phyloP scores from a whole-genome alignment of 2,888 invertebrate genomes.

The Pollenia labialis region DNA sequence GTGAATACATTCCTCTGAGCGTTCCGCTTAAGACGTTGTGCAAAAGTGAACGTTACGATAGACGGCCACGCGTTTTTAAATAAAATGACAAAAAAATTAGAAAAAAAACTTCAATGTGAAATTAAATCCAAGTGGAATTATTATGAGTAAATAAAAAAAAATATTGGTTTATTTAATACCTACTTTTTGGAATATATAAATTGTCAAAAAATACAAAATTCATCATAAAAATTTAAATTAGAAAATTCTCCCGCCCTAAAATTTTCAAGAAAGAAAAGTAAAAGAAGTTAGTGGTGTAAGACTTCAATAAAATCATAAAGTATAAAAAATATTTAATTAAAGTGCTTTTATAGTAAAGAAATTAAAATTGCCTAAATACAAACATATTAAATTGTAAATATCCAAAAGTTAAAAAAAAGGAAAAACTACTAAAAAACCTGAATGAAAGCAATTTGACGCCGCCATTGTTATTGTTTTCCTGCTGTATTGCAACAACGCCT shows the following conservation, averaged over 20 bases:
- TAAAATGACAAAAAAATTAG: constrained; percentile 3
- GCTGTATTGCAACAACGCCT: neutral
- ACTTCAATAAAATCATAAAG: neutral
- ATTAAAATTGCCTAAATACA: neutral
- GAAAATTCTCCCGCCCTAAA: constrained; percentile 45
- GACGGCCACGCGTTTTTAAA: constrained; percentile 20
- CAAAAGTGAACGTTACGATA: constrained; percentile 1
- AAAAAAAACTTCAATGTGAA: constrained; percentile 8
- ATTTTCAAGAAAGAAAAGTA: neutral
- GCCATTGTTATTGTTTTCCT: constrained; percentile 47
- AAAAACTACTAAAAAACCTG: constrained; percentile 32
- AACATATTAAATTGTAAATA: neutral
- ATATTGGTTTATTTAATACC: too few relatives aligned
- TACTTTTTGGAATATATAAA: neutral
- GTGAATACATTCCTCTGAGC: constrained; percentile 27
- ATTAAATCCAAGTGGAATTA: constrained; percentile 9
- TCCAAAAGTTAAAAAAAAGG: constrained; percentile 10
- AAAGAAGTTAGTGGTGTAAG: neutral
- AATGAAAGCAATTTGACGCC: constrained; percentile 53
- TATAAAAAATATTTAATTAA: constrained; percentile 7
- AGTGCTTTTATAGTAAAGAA: neutral
- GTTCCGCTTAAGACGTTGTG: neutral
- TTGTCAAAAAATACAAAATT: constrained; percentile 4
- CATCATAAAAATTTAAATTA: neutral
- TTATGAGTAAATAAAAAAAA: too few relatives aligned